Conservation (phyloP, 2,888 invertebrate species). For the Fragum fragum region DNA sequence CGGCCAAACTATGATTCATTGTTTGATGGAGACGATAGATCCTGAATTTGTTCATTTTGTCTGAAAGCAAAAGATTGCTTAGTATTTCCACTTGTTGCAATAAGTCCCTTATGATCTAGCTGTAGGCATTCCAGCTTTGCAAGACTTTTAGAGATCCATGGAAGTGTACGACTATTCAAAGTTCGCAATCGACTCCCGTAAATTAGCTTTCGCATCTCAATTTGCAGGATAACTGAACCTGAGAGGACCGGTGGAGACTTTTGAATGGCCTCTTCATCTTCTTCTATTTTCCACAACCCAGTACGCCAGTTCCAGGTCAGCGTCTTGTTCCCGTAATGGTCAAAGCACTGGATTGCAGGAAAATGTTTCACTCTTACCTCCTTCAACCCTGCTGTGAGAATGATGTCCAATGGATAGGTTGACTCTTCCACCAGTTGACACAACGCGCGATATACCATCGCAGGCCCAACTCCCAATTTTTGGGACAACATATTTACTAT, state of each 20-base stretch:
- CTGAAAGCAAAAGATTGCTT: constrained; percentile 34
- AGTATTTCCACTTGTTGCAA: constrained; percentile 41
- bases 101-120: constrained; percentile 23
- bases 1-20: constrained; percentile 12
- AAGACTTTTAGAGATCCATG: constrained; percentile 42
- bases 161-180: constrained; percentile 14
- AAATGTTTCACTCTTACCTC: no score
- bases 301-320: no score
- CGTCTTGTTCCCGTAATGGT: no score
- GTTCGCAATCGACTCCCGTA: constrained; percentile 43
- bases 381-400: no score
- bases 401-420: no score
- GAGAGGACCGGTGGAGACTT: constrained; percentile 20
- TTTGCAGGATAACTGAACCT: constrained; percentile 31
- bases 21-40: constrained; percentile 42
- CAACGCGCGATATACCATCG: no score
- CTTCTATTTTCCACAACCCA: no score
- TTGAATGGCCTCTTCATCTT: neutral
- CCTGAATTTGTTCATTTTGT: constrained; percentile 28
- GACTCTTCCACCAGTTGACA: no score
- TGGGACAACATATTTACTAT: no score
- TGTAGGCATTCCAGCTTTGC: constrained; percentile 36
- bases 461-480: no score
- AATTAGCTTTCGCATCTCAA: constrained; percentile 43
- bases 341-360: no score